Evolutionary conservation across 2,888 invertebrate genomes (phyloP).

Genomic region (Chrysina gloriosa): DNA sequence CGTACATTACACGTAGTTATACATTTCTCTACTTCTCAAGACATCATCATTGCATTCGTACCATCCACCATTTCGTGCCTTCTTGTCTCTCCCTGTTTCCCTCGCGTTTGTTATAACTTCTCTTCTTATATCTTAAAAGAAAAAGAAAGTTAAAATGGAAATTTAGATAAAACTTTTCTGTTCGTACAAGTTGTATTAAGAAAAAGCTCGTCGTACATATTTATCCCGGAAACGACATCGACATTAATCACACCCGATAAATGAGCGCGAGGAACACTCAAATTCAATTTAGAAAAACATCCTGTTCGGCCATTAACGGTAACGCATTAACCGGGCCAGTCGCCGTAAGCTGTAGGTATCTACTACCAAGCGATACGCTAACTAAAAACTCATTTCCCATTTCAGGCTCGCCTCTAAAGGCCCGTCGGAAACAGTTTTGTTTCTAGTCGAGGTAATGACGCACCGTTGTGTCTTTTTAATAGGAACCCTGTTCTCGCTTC

Average conservation of each 20-base stretch:
- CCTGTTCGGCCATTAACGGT: not conserved
- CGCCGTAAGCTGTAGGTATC: not conserved
- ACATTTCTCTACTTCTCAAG: too few relatives aligned
- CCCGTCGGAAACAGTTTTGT: slow-evolving; percentile 34
- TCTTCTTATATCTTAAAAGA: too few relatives aligned
- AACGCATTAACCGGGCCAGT: not conserved
- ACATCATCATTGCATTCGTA: too few relatives aligned
- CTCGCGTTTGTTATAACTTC: too few relatives aligned
- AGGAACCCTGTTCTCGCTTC: slow-evolving; percentile 8
- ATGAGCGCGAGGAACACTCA: slow-evolving; percentile 8
- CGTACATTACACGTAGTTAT: too few relatives aligned
- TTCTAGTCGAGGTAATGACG: slow-evolving; percentile 23
- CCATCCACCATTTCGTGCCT: too few relatives aligned
- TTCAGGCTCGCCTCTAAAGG: slow-evolving; percentile 16
- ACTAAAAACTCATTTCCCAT: slow-evolving; percentile 33
- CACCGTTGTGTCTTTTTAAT: slow-evolving; percentile 33
- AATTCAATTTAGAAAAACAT: slow-evolving; percentile 24
- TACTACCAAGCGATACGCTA: not conserved
- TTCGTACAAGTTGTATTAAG: too few relatives aligned
- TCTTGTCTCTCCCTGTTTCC: too few relatives aligned
- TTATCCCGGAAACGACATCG: too few relatives aligned
- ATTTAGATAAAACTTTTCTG: too few relatives aligned
- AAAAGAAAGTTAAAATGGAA: too few relatives aligned
- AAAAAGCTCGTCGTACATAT: too few relatives aligned
- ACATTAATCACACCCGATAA: slow-evolving; percentile 22